Conservation (phyloP, 1,140 invertebrate genomes). For the Solen grandis region DNA sequence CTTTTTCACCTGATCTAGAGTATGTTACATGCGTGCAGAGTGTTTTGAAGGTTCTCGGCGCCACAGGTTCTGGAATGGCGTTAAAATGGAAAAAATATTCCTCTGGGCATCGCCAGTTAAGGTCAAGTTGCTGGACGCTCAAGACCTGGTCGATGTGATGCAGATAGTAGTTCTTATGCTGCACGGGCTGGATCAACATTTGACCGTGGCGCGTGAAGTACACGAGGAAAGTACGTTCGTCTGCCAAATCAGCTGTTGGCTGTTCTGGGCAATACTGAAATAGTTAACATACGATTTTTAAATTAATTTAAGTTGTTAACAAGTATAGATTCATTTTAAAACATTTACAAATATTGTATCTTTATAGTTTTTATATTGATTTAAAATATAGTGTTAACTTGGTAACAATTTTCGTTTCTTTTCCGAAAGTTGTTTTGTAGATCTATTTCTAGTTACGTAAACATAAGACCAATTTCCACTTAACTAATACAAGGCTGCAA, state of each 20-base stretch:
- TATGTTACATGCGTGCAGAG: constrained; percentile 13
- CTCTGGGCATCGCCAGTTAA: constrained; percentile 50
- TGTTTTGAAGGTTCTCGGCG: not conserved
- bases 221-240: constrained; percentile 34
- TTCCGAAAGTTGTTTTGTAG: too few species aligned
- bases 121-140: constrained; percentile 27
- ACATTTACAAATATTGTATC: not conserved
- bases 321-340: not conserved
- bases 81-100: constrained; percentile 51
- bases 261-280: constrained; percentile 12
- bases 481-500: too few species aligned
- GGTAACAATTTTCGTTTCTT: not conserved
- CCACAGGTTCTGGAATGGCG: constrained; percentile 5
- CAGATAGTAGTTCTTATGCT: constrained; percentile 43
- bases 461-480: too few species aligned
- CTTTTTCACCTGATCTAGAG: not conserved
- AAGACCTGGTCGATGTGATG: constrained; percentile 45
- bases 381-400: not conserved
- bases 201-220: constrained; percentile 14
- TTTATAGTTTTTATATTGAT: not conserved
- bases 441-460: too few species aligned
- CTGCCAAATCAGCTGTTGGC: not conserved
- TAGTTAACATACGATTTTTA: not conserved
- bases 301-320: not conserved
- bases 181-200: constrained; percentile 26